These are phyloP conservation scores for Nomada flava DNA, from an alignment of 2,888 invertebrate species.

Conservation along the genomic window DNA sequence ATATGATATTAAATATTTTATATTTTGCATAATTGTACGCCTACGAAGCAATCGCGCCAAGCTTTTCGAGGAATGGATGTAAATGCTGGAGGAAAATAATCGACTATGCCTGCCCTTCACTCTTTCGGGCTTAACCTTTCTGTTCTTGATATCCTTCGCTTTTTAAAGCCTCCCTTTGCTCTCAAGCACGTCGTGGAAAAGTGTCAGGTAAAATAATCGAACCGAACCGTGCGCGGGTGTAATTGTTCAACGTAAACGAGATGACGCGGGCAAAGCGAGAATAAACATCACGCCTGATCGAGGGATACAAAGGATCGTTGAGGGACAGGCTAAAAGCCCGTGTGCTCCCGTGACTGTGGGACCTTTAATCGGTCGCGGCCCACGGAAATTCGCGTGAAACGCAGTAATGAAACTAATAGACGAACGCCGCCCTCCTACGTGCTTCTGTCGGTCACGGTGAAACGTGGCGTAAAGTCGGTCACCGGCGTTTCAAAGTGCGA, in stretches of 20 bases:
- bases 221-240: background rate
- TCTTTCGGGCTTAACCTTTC: background rate
- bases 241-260: slow-evolving; percentile 12
- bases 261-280: slow-evolving; percentile 11
- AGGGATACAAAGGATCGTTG: slow-evolving; percentile 39
- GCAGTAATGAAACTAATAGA: slow-evolving; percentile 67
- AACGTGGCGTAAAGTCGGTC: slow-evolving; percentile 69
- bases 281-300: slow-evolving; percentile 24
- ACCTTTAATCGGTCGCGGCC: slow-evolving; percentile 15
- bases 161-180: background rate
- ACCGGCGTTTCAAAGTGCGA: slow-evolving; percentile 64
- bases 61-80: no score
- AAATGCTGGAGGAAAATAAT: no score
- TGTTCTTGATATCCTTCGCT: background rate
- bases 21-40: background rate
- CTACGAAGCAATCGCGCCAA: no score
- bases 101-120: no score
- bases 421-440: slow-evolving; percentile 22
- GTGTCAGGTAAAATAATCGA: slow-evolving; percentile 27
- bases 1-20: background rate
- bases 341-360: slow-evolving; percentile 13
- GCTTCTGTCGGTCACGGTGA: slow-evolving; percentile 45
- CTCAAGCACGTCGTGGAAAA: background rate
- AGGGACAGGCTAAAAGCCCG: slow-evolving; percentile 19
- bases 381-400: slow-evolving; percentile 58